These are phyloP conservation scores for Trichonephila inaurata DNA, from an alignment of 1,140 invertebrate genomes.

Conservation along the genomic window DNA sequence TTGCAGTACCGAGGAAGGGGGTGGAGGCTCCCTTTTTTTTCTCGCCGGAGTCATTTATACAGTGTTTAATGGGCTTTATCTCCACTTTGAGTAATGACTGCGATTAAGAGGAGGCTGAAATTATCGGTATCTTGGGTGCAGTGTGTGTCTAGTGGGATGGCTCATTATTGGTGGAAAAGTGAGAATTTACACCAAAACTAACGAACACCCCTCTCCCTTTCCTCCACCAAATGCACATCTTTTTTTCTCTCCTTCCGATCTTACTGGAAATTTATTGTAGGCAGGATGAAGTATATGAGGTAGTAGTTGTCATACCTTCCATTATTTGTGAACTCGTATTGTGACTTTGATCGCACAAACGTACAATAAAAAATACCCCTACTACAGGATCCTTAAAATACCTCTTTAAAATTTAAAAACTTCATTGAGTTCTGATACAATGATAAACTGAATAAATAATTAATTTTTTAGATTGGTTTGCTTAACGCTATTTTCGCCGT, in stretches of 20 bases:
- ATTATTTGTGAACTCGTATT: too few species aligned
- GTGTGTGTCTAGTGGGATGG: not conserved
- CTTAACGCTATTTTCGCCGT: too few species aligned
- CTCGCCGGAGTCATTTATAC: conserved; percentile 43
- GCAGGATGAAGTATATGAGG: too few species aligned
- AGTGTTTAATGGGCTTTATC: conserved; percentile 73
- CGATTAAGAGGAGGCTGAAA: conserved; percentile 60
- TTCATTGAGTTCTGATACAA: too few species aligned
- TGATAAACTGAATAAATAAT: too few species aligned
- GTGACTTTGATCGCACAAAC: too few species aligned
- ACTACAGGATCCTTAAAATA: too few species aligned
- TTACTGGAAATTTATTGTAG: too few species aligned
- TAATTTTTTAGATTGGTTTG: too few species aligned
- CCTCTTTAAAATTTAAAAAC: too few species aligned
- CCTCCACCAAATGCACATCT: not conserved
- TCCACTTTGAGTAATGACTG: conserved; percentile 69
- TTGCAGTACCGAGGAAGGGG: not conserved
- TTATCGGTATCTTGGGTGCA: conserved; percentile 51
- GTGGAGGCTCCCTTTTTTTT: not conserved
- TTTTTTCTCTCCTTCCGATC: not conserved
- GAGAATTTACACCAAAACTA: not conserved
- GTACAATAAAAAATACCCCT: too few species aligned
- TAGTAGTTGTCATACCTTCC: too few species aligned
- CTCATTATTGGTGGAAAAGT: conserved; percentile 28
- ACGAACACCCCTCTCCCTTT: not conserved